Base-by-base conservation (phyloP, 2,888 invertebrate genomes). In the Empis stercorea region DNA sequence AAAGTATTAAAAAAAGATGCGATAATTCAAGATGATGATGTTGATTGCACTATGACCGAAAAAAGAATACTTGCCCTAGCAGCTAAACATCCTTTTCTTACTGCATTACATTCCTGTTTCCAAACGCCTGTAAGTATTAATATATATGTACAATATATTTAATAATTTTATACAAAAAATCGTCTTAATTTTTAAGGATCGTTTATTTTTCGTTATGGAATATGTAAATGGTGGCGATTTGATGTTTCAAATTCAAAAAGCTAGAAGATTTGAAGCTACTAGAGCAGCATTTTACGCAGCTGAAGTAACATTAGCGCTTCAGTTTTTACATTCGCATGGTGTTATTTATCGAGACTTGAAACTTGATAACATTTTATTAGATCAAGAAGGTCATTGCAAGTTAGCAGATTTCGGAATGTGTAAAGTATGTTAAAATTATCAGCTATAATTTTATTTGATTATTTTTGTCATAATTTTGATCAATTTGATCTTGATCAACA, bases 191-290 rank as follows among this genome's bases (percentile, higher is more conserved):
- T 55, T 54, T 44, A 56, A 82, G 71, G 94, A 94, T 68, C 82
- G 93, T 11, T 76, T 99, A 55, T 97, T 96, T 78, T 97, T 99
- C 73, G 95, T 97, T 55, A 99, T 99, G 97, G 97, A 97, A 73
- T 97, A 96, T 71, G 96, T 99, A 46, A 93, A 96, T 71, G 99
- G 97, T 57, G 97, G 96, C 58, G 96, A 92, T 73, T 76, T 96
- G 60, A 96, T 96, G 95, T 96, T 96, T 76, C 97, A 99, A 81
- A 99, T 99, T 59, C 97, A 99, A 73, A 80, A 92, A 62, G 93
- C 96, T 52, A 78, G 96, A 53, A 96, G 96, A 73, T 99, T 99
- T 73, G 96, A 97, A 70, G 96, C 97, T 71, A 84, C 88, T 1
- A 75, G 89, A 3, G 96, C 96, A 15, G 80, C 77, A 56, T 79